These are phyloP conservation scores for Heliconius aoede DNA, from an alignment of 2,888 invertebrate species.

Conservation along the genomic window DNA sequence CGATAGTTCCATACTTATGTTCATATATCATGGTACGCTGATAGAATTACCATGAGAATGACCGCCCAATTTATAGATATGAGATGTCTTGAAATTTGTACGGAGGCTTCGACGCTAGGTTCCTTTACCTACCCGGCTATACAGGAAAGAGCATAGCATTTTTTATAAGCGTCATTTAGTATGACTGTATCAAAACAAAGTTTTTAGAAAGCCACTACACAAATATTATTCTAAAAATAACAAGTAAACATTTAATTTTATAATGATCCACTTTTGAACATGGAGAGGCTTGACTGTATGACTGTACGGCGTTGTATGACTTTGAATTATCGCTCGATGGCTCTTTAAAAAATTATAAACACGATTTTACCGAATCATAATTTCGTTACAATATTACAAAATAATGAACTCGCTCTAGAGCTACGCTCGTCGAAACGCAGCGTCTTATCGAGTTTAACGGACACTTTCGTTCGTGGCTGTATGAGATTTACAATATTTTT, in stretches of 20 bases:
- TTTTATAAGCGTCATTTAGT: not conserved
- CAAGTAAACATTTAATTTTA: slow-evolving; percentile 2
- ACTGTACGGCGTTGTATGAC: slow-evolving; percentile 7
- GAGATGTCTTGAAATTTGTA: too few relatives aligned
- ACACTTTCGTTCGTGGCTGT: slow-evolving; percentile 5
- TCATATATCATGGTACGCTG: too few relatives aligned
- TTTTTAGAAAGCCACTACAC: slow-evolving; percentile 6
- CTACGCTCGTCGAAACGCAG: slow-evolving; percentile 13
- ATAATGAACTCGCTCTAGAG: slow-evolving; percentile 18
- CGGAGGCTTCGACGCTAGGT: too few relatives aligned
- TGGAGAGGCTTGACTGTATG: slow-evolving; percentile 14
- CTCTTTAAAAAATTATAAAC: slow-evolving; percentile 20
- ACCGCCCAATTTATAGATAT: too few relatives aligned
- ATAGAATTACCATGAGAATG: too few relatives aligned
- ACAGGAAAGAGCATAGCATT: not conserved
- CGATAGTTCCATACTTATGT: too few relatives aligned
- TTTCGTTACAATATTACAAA: slow-evolving; percentile 24
- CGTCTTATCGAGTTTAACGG: slow-evolving; percentile 16
- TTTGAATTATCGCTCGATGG: slow-evolving; percentile 10
- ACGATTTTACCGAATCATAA: slow-evolving; percentile 19
- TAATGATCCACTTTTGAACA: slow-evolving; percentile 2
- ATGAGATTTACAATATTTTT: slow-evolving; percentile 7
- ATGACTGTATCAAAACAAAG: not conserved
- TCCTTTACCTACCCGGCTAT: too few relatives aligned
- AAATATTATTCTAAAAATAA: slow-evolving; percentile 4